A percentile compares a stretch with the other conserved stretches of the same genome.
Conservation (phyloP, 2,113 vertebrate genomes). For the Nanorana parkeri region DNA sequence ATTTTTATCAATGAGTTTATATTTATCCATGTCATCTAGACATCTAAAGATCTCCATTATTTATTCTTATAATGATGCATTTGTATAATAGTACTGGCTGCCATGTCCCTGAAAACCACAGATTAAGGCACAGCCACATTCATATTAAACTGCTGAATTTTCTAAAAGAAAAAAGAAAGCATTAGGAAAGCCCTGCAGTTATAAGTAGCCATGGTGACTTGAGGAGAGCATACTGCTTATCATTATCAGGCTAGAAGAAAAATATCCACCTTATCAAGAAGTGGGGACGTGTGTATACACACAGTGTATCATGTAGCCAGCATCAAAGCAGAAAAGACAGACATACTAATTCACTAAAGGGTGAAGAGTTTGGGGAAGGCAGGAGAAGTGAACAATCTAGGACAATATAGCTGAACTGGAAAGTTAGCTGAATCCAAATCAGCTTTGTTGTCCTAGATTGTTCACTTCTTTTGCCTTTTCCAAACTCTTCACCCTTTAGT, state of each 20-base stretch:
- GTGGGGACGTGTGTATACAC: conserved; percentile 23
- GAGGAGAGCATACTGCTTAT: neutral
- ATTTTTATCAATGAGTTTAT: neutral
- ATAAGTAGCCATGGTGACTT: neutral
- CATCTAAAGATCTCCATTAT: neutral
- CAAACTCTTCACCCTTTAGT: no score
- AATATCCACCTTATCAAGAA: conserved; percentile 18
- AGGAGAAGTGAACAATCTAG: no score
- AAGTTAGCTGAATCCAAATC: no score
- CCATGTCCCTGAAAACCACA: neutral
- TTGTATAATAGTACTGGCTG: neutral
- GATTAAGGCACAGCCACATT: conserved; percentile 1
- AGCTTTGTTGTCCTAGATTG: no score
- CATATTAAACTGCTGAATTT: neutral
- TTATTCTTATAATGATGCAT: neutral
- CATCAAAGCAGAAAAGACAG: conserved; percentile 32
- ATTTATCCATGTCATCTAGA: neutral
- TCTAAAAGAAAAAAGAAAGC: neutral
- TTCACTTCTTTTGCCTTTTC: no score
- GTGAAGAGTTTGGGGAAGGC: no score
- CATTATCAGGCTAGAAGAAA: conserved; percentile 18
- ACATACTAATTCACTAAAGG: no score
- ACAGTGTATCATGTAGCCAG: neutral
- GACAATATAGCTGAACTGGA: no score
- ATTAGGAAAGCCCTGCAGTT: neutral